Conservation (phyloP, 2,797 vertebrate species). For the Dallia pectoralis region DNA sequence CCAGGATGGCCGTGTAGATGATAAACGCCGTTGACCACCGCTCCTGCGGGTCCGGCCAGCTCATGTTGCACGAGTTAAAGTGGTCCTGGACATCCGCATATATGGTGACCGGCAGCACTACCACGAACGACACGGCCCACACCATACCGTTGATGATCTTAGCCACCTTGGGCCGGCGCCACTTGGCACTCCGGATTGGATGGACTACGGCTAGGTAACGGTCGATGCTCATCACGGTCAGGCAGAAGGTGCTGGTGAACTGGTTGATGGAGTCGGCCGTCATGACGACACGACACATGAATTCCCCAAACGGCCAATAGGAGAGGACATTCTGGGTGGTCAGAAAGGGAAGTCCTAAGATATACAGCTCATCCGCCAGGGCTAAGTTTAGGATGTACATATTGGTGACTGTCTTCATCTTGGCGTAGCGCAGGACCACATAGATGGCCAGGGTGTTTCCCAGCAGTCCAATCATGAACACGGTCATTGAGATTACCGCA, state of each 20-base stretch:
- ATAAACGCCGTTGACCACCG: constrained; percentile 87
- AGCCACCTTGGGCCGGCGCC: constrained; percentile 85
- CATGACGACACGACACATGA: constrained; percentile 88
- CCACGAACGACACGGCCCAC: constrained; percentile 86
- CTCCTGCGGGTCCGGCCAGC: constrained; percentile 82
- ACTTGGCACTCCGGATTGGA: constrained; percentile 84
- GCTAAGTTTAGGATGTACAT: constrained; percentile 95
- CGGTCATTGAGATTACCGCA: constrained; percentile 80
- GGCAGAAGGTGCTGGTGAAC: constrained; percentile 92
- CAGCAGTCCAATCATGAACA: constrained; percentile 84
- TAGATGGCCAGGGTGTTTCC: constrained; percentile 91
- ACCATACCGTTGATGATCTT: constrained; percentile 80
- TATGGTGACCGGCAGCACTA: constrained; percentile 86
- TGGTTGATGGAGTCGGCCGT: constrained; percentile 89
- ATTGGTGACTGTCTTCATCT: constrained; percentile 95
- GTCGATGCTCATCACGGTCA: constrained; percentile 95
- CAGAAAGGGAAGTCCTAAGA: constrained; percentile 90
- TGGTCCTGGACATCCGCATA: constrained; percentile 82
- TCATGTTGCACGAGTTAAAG: constrained; percentile 87
- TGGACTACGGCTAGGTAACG: constrained; percentile 93
- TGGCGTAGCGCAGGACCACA: constrained; percentile 86
- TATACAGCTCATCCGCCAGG: constrained; percentile 88
- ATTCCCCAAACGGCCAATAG: constrained; percentile 90
- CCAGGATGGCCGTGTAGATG: constrained; percentile 85
- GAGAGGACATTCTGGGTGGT: constrained; percentile 86